These are phyloP conservation scores for Otolemur garnettii DNA, from an alignment of 2,113 vertebrate species.

Conservation along the genomic window DNA sequence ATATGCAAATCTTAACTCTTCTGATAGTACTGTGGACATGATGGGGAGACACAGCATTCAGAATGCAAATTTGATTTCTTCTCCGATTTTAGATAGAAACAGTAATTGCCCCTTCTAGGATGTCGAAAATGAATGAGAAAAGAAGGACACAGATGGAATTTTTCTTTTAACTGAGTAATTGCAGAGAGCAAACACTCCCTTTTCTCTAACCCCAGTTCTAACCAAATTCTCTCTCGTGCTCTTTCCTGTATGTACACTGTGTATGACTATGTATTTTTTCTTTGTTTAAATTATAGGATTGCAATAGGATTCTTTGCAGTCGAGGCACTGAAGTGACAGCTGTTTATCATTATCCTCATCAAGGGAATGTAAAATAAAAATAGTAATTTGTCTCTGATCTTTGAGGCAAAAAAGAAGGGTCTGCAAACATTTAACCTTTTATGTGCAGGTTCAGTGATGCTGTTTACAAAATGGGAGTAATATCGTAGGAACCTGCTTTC, in stretches of 20 bases:
- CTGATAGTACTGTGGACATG: conserved; percentile 42
- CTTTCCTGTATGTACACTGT: conserved; percentile 66
- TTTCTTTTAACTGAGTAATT: conserved; percentile 69
- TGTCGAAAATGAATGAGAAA: conserved; percentile 66
- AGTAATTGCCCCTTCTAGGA: conserved; percentile 62
- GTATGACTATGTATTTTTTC: conserved; percentile 64
- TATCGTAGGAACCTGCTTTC: conserved; percentile 75
- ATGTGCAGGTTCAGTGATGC: conserved; percentile 82
- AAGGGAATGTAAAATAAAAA: conserved; percentile 90
- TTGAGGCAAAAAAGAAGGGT: conserved; percentile 84
- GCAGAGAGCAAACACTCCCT: conserved; percentile 38
- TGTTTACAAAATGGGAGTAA: conserved; percentile 84
- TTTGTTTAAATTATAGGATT: conserved; percentile 89
- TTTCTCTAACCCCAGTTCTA: conserved; percentile 60
- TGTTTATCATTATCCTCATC: conserved; percentile 92
- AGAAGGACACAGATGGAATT: conserved; percentile 57
- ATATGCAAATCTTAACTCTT: conserved; percentile 53
- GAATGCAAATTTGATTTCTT: conserved; percentile 16
- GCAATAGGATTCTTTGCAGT: conserved; percentile 85
- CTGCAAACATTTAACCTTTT: conserved; percentile 89
- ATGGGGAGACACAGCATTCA: background rate
- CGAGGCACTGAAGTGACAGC: conserved; percentile 87
- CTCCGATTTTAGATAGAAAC: conserved; percentile 63
- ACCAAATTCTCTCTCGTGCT: conserved; percentile 68
- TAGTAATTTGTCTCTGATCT: conserved; percentile 90